A percentile compares a stretch with the other conserved stretches of the same genome.
These are phyloP conservation scores for Muscidifurax raptorellus DNA, from an alignment of 1,140 invertebrate species.

Conservation along the genomic window DNA sequence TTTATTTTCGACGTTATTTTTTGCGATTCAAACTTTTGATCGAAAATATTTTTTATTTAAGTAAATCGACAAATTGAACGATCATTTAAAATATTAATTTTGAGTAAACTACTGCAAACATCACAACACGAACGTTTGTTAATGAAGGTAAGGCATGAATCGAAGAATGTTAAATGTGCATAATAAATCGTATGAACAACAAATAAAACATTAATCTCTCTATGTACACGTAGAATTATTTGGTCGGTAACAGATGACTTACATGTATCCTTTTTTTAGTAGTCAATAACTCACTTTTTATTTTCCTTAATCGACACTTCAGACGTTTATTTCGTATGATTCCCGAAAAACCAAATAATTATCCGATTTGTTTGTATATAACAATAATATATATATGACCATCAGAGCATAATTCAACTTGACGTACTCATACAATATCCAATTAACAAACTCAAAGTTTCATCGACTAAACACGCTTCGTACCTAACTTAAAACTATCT, in stretches of 20 bases:
- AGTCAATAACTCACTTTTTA: constrained; percentile 18
- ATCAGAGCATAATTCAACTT: not conserved
- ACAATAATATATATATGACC: not conserved
- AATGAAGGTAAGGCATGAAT: constrained; percentile 48
- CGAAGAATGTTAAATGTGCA: not conserved
- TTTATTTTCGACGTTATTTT: not conserved
- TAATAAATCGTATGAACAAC: constrained; percentile 29
- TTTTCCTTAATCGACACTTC: constrained; percentile 29
- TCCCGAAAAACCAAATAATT: not conserved
- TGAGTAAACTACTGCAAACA: not conserved
- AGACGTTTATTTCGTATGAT: not conserved
- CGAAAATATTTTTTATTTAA: not conserved
- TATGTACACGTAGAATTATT: constrained; percentile 44
- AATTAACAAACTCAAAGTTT: constrained; percentile 70
- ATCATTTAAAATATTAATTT: not conserved
- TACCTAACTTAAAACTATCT: not conserved
- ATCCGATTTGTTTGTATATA: not conserved
- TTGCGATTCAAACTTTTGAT: not conserved
- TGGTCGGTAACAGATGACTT: constrained; percentile 54
- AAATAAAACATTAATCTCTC: constrained; percentile 48
- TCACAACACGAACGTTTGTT: constrained; percentile 34
- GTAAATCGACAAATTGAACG: not conserved
- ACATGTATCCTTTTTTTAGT: constrained; percentile 37
- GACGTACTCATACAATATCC: constrained; percentile 52
- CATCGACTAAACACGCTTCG: not conserved